Base-by-base conservation (phyloP, 2,113 vertebrate species). In the Saiga tatarica region DNA sequence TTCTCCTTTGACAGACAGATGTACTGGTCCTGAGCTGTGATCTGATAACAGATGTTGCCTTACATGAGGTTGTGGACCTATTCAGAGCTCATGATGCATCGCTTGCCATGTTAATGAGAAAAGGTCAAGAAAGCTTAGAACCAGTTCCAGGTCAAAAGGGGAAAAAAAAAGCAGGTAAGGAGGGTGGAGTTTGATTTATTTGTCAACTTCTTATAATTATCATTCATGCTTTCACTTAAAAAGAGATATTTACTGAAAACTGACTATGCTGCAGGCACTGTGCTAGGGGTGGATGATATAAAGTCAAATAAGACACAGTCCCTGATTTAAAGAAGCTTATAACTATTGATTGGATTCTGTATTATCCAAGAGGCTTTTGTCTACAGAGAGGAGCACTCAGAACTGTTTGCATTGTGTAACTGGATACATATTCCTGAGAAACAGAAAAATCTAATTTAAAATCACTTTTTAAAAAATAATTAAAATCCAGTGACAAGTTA, bases 51-150 rank as follows among this genome's bases (percentile, higher is more conserved):
- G 99, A 99, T 78, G 99, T 99, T 92, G 99, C 99, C 15, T 99
- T 99, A 81, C 99, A 99, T 47, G 99, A 99, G 97, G 99, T 99
- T 79, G 99, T 99, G n/a, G 99, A 99, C 98, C 99, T 99, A 87
- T 99, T 99, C 96, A 99, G 99, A 89, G 99, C 99, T 45, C 99
- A 99, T 94, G 99, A 99, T 95, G 99, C 99, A 95, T 99, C 99
- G 7, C 98, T 99, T 14, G 99, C 99, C 85, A 99, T 99, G 99
- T 97, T 99, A 94, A 99, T 99, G 99, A 99, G 99, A 98, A 99
- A 99, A 98, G 98, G 99, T 79, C 99, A 99, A 60, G 99, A 99
- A 89, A 99, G 99, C 96, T 99, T 99, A 76, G 99, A 99, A 98
- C 99, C 98, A 0, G 99, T 99, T 93, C 99, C 99, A 2, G 99